Base-by-base conservation (phyloP, 2,797 vertebrate genomes). In the Arctocebus calabarensis region DNA sequence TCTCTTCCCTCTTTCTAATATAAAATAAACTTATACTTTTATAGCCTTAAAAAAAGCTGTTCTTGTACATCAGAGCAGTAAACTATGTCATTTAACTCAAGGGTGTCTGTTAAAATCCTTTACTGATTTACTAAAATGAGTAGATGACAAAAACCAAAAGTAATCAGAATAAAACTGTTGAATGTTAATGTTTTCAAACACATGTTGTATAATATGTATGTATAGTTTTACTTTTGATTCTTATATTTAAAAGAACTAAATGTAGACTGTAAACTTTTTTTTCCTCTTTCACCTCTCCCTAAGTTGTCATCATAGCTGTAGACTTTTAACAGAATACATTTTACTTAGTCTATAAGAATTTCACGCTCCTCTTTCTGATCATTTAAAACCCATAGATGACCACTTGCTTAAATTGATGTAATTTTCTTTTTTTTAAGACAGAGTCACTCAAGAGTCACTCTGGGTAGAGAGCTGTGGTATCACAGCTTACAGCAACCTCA, bases 271-370 rank as follows among this genome's bases (percentile, higher is more conserved):
- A 84, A 94, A 95, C 52, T 71, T 83, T 71, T 75, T 71, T 83
- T 71, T 75, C 4, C 48, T 48, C 48, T 48, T 48, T 48, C 48
- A 48, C 48, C 48, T 48, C 48, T 48, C 48, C 48, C 48, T 48
- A 48, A 48, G 48, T 48, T 48, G 48, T 48, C 48, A 48, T 48
- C 48, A 14, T 48, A 48, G 48, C 48, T 48, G 13, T 48, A 82
- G 91, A 94, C 48, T 71, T 83, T 71, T 75, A 66, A 74, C 71
- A 95, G 71, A 92, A 94, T 90, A n/a, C 17, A 45, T 90, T 95
- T 94, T 85, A 85, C 52, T 68, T 64, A 73, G 29, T 82, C 32
- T 73, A 1, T 85, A 79, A 86, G n/a, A 89, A 85, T 88, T 96
- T 84, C 32, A 95, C 32, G 20, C 20, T 32, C 40, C 37, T 84